Evolutionary conservation across 2,113 vertebrate species (phyloP).

Genomic region (Tychaedon coryphoeus): DNA sequence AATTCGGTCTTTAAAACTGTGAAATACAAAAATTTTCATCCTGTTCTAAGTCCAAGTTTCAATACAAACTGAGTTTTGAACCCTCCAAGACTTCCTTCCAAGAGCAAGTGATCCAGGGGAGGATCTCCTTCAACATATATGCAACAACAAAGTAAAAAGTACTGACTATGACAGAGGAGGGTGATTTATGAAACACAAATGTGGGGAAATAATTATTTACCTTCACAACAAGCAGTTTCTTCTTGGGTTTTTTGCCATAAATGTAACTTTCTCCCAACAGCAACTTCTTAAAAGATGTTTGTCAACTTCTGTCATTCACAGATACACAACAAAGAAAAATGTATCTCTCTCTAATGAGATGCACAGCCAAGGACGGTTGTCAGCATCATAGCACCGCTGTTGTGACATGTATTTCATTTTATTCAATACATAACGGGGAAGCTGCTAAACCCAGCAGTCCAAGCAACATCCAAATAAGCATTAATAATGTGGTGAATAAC

Average conservation of each 20-base stretch:
- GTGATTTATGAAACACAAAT: neutral
- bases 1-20: neutral
- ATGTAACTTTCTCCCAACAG: constrained; percentile 49
- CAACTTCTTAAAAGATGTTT: constrained; percentile 71
- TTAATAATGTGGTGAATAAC: constrained; percentile 66
- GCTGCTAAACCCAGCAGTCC: constrained; percentile 77
- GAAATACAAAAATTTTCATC: neutral
- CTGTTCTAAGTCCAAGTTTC: neutral
- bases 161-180: neutral
- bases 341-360: constrained; percentile 76
- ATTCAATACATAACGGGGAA: constrained; percentile 71
- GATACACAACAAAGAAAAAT: constrained; percentile 68
- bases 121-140: neutral
- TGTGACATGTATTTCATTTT: constrained; percentile 79
- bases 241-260: neutral
- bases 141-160: neutral
- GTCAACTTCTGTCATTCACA: constrained; percentile 77
- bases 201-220: constrained; percentile 31
- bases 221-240: neutral
- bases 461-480: constrained; percentile 73
- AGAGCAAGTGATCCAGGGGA: neutral
- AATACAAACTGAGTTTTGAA: neutral
- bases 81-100: neutral
- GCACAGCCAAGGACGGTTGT: constrained; percentile 75
- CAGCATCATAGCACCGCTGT: constrained; percentile 74